A percentile compares a stretch with the other conserved stretches of the same genome.
Conservation (phyloP, 2,113 vertebrate species). For the Cheirogaleus medius region DNA sequence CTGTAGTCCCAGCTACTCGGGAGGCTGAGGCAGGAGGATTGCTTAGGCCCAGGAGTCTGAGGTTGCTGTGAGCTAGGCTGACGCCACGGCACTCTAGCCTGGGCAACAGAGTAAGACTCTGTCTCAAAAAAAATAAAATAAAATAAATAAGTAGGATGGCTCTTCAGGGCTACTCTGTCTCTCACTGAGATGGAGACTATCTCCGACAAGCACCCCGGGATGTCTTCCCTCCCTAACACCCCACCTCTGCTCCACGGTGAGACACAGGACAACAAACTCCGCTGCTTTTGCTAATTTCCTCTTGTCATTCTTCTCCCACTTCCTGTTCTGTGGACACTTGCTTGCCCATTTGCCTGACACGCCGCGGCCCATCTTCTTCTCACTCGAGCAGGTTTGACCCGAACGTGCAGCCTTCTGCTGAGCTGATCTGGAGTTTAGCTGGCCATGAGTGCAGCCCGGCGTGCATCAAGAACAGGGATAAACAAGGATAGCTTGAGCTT, state of each 20-base stretch:
- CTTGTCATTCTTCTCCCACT: background rate
- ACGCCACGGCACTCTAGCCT: too few relatives aligned
- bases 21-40: too few relatives aligned
- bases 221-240: background rate
- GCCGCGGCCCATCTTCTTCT: background rate
- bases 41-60: too few relatives aligned
- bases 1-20: too few relatives aligned
- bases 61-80: too few relatives aligned
- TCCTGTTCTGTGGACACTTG: background rate
- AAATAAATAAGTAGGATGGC: background rate
- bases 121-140: too few relatives aligned
- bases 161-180: background rate
- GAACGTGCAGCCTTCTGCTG: conserved; percentile 64
- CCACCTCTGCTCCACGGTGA: background rate
- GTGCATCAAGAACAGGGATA: conserved; percentile 79
- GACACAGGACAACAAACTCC: rapidly evolving
- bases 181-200: background rate
- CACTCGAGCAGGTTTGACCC: background rate
- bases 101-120: too few relatives aligned
- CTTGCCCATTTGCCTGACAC: background rate
- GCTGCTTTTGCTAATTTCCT: rapidly evolving
- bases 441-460: conserved; percentile 61
- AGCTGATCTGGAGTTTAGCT: conserved; percentile 58
- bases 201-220: background rate
- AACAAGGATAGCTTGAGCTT: conserved; percentile 80